phyloP scores from a whole-genome alignment of 2,888 invertebrate genomes.

The Lathronympha strigana region DNA sequence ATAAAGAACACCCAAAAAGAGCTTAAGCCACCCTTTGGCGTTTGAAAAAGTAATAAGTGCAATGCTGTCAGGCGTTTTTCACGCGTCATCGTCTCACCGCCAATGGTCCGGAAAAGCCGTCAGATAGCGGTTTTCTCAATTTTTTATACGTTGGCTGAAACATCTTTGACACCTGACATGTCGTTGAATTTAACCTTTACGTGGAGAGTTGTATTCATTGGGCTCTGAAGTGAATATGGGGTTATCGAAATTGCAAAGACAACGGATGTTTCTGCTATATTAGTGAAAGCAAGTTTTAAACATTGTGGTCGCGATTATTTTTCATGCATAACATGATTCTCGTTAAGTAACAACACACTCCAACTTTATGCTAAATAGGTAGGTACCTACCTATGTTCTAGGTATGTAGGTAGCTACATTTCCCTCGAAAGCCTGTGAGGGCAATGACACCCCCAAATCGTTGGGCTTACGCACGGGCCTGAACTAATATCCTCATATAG shows the following conservation, averaged over 20 bases:
- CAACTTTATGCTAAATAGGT: constrained; percentile 20
- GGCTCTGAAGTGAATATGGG: constrained; percentile 41
- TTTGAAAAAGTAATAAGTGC: constrained; percentile 37
- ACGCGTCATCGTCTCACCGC: constrained; percentile 54
- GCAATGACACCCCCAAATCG: constrained; percentile 38
- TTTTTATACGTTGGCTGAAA: constrained; percentile 52
- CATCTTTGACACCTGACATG: constrained; percentile 55
- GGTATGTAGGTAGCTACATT: neutral
- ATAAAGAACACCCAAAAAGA: neutral
- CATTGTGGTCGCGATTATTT: too few relatives aligned
- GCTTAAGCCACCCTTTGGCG: constrained; percentile 9
- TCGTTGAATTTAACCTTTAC: constrained; percentile 48
- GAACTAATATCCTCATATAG: constrained; percentile 49
- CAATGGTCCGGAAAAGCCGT: constrained; percentile 62
- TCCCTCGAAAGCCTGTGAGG: constrained; percentile 31
- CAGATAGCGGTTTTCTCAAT: constrained; percentile 54
- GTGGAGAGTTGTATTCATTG: constrained; percentile 45
- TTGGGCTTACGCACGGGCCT: constrained; percentile 35
- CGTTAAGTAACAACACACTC: neutral
- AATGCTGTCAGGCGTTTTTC: constrained; percentile 51
- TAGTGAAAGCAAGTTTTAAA: too few relatives aligned
- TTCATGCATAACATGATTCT: neutral
- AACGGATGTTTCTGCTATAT: too few relatives aligned
- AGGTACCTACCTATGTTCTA: neutral
- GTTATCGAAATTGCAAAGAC: constrained; percentile 1